Conservation (phyloP, 1,140 invertebrate genomes). For the Pseudomyrmex pallidus region DNA sequence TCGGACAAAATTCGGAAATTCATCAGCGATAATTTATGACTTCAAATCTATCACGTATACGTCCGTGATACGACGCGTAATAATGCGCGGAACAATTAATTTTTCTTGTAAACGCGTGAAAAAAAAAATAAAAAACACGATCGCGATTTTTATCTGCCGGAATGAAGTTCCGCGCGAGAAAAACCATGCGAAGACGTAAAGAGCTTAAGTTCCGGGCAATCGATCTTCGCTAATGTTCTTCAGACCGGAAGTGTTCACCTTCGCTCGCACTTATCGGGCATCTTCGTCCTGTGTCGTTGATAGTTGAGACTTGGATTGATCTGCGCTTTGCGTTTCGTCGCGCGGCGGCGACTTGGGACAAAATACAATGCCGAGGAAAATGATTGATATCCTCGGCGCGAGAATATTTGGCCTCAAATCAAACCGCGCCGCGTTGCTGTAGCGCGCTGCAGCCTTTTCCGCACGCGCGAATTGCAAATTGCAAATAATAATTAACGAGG, state of each 20-base stretch:
- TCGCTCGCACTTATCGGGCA: conserved; percentile 49
- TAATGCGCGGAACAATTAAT: conserved; percentile 4
- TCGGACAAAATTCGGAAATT: neutral
- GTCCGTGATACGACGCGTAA: neutral
- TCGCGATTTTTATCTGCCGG: conserved; percentile 35
- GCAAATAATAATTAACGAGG: conserved; percentile 44
- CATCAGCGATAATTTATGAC: conserved; percentile 11
- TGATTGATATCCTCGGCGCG: conserved; percentile 52
- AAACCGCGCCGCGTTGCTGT: neutral
- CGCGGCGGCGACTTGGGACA: conserved; percentile 18
- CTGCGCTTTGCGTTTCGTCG: conserved; percentile 51
- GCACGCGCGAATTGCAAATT: conserved; percentile 41
- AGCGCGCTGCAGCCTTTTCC: conserved; percentile 5
- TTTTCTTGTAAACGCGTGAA: neutral
- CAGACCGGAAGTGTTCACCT: conserved; percentile 43
- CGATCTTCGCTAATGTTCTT: conserved; percentile 61
- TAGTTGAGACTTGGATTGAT: conserved; percentile 59
- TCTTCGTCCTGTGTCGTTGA: conserved; percentile 43
- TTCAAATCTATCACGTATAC: neutral
- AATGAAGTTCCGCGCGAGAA: conserved; percentile 41
- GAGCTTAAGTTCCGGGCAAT: conserved; percentile 47
- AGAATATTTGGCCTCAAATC: conserved; percentile 18
- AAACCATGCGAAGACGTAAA: conserved; percentile 45
- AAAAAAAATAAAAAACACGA: neutral
- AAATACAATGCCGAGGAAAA: conserved; percentile 53